Evolutionary conservation across 1,140 invertebrate species (phyloP).

Genomic region (Armadillidium nasatum): DNA sequence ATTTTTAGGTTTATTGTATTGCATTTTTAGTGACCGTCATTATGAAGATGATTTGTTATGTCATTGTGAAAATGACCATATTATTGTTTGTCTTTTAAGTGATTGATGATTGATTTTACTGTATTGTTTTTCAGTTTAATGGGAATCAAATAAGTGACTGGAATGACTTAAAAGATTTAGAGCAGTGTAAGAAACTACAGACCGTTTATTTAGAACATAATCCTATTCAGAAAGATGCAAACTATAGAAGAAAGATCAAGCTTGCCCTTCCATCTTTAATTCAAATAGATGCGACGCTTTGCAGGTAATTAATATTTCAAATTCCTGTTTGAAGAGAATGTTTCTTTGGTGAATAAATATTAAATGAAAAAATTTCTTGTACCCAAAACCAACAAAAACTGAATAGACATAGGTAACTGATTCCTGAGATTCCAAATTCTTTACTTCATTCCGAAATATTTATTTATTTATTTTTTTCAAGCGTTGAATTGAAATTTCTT

Average conservation of each 20-base stretch:
- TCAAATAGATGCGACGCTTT: constrained; percentile 93
- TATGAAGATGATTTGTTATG: too few relatives aligned
- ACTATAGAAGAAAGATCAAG: constrained; percentile 88
- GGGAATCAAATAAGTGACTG: constrained; percentile 84
- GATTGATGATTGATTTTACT: background rate
- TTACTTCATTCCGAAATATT: too few relatives aligned
- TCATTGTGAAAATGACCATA: too few relatives aligned
- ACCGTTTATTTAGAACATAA: constrained; percentile 94
- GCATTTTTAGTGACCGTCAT: too few relatives aligned
- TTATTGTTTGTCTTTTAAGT: background rate
- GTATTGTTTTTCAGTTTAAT: constrained; percentile 68
- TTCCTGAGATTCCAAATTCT: too few relatives aligned
- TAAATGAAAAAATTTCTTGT: too few relatives aligned
- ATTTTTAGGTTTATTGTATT: too few relatives aligned
- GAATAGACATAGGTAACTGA: too few relatives aligned
- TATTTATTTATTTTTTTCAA: too few relatives aligned
- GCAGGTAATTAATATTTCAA: constrained; percentile 49
- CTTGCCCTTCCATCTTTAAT: constrained; percentile 75
- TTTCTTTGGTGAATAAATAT: too few relatives aligned
- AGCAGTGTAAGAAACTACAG: constrained; percentile 66
- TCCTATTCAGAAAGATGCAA: constrained; percentile 75
- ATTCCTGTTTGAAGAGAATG: constrained; percentile 21
- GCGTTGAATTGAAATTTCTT: too few relatives aligned
- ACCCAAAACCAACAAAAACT: too few relatives aligned
- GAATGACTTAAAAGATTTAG: constrained; percentile 72